Percentiles rank a stretch among this genome's conserved stretches.
Conservation (phyloP, 2,888 invertebrate species). For the Dasysyrphus albostriatus region DNA sequence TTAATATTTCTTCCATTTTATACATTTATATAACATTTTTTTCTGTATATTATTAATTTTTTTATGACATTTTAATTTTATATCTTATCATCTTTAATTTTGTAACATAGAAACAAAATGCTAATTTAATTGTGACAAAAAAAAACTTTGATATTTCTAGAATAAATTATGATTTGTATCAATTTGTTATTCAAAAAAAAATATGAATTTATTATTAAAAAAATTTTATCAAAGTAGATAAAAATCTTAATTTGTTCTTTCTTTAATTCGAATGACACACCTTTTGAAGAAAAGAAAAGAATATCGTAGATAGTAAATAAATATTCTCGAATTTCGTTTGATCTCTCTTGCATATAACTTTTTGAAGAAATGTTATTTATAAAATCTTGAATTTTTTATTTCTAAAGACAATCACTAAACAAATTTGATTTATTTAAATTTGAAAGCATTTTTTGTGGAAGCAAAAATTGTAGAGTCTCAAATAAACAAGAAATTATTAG, state of each 20-base stretch:
- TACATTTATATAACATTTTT: neutral
- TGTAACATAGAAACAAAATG: neutral
- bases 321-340: neutral
- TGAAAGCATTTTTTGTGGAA: neutral
- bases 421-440: neutral
- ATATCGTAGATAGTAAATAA: neutral
- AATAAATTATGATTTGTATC: neutral
- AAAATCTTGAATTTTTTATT: too few relatives aligned
- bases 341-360: neutral
- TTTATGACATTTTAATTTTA: slow-evolving; percentile 2
- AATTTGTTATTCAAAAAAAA: slow-evolving; percentile 7
- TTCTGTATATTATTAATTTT: slow-evolving; percentile 10
- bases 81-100: neutral
- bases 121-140: neutral
- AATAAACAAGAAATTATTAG: neutral
- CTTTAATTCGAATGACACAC: neutral
- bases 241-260: neutral
- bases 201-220: slow-evolving; percentile 18
- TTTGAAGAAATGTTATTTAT: too few relatives aligned
- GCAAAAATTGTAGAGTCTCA: neutral
- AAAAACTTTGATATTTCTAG: neutral
- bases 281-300: neutral
- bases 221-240: neutral
- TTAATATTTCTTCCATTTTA: slow-evolving; percentile 21
- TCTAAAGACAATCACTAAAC: neutral